Base-by-base conservation (phyloP, 2,888 invertebrate species). In the Scelioninae gen. 1 region DNA sequence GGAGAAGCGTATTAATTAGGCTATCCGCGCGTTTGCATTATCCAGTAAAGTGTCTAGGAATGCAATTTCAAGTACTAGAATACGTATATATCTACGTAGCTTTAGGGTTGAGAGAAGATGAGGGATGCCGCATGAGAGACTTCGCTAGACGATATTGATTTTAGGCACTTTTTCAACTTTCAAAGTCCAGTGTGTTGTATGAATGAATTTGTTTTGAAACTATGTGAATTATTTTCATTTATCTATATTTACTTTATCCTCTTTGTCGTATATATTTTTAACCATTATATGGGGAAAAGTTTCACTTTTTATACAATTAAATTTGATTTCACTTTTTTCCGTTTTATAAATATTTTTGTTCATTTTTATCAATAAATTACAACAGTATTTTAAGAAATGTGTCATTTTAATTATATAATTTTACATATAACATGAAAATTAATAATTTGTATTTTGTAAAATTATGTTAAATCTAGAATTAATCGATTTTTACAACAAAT, bases 91-190 rank as follows among this genome's bases (percentile, higher is more conserved):
- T 47, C 49, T 51, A 16, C 23, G 4, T 23, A 58, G 49, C 78
- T 62, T 15, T 53, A 62, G 69, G 62, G 76, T 47, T 11, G 49
- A 32, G 29, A 43, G 51, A 62, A 51, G 65, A 71, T 31, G 58
- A 58, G 78, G 55, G 62, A 69, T 69, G 56, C n/a, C 32, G 29
- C 58, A 43, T 32, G 65, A 49, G 62, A 68, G 68, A 38, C 38
- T 68, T 29, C 23, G 63, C 69, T 53, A 77, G 77, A 78, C 71
- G 56, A 63, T 78, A 78, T 78, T 71, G 77, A 77, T 77, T 77
- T 77, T 69, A 77, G 43, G 15, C 77, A 51, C 58, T 78, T 78
- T 69, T 78, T 78, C 49, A 78, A 71, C 56, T 71, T 65, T 40
- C 34, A 40, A 78, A 63, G 45, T 56, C 47, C 5, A 3, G 10